Percentiles rank a stretch among this genome's conserved stretches.
Evolutionary conservation across 2,888 invertebrate genomes (phyloP).

Genomic region (Cephalotes varians): DNA sequence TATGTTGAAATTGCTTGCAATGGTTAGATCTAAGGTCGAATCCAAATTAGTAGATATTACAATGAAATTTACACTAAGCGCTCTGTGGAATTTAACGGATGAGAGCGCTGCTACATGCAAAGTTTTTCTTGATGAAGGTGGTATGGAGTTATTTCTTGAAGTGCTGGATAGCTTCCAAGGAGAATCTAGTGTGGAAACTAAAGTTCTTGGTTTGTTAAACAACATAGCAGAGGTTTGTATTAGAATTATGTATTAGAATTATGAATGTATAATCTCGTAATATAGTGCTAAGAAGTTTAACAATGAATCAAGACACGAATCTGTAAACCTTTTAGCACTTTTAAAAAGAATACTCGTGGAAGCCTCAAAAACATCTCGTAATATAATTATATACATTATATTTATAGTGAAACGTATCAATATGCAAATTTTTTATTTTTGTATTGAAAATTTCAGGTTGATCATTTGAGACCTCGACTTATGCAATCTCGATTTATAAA

Average conservation of each 20-base stretch:
- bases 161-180: constrained; percentile 89
- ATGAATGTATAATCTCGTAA: not conserved
- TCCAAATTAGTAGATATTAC: constrained; percentile 88
- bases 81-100: constrained; percentile 93
- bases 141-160: constrained; percentile 89
- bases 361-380: too few species aligned
- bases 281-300: too few species aligned
- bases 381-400: not conserved
- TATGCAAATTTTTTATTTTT: constrained; percentile 7
- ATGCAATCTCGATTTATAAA: constrained; percentile 87
- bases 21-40: constrained; percentile 88
- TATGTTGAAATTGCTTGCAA: constrained; percentile 89
- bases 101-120: constrained; percentile 91
- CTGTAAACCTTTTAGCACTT: too few species aligned
- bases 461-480: constrained; percentile 86
- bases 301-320: too few species aligned
- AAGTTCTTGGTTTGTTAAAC: constrained; percentile 91
- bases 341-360: too few species aligned
- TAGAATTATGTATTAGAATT: constrained; percentile 49
- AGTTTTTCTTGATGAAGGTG: constrained; percentile 90
- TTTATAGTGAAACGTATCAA: not conserved
- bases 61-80: constrained; percentile 91
- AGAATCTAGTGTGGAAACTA: constrained; percentile 91
- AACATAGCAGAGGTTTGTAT: constrained; percentile 91
- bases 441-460: constrained; percentile 85